Conservation (phyloP, 1,140 invertebrate genomes). For the Papilio polytes region DNA sequence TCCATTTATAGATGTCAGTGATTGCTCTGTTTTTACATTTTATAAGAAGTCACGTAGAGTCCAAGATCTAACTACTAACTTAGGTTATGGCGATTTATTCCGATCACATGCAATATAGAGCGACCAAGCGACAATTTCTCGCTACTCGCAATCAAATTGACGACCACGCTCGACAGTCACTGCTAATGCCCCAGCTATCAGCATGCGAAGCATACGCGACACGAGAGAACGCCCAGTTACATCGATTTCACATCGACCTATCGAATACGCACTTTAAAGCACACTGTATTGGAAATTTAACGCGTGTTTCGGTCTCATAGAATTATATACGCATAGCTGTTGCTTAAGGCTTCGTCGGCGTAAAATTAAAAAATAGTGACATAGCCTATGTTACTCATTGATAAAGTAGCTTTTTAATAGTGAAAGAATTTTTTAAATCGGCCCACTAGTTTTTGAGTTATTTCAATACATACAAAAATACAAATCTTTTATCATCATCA, state of each 20-base stretch:
- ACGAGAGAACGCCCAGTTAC: slow-evolving; percentile 56
- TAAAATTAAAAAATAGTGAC: too few relatives aligned
- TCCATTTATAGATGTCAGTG: too few relatives aligned
- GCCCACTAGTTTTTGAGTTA: too few relatives aligned
- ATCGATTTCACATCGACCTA: slow-evolving; percentile 59
- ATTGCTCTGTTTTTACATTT: too few relatives aligned
- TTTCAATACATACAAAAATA: too few relatives aligned
- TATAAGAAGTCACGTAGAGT: too few relatives aligned
- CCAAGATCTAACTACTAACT: not conserved
- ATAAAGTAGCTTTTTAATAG: too few relatives aligned
- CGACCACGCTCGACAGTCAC: slow-evolving; percentile 74
- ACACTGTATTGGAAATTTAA: slow-evolving; percentile 7
- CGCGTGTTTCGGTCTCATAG: not conserved
- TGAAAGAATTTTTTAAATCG: too few relatives aligned
- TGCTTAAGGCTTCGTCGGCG: too few relatives aligned
- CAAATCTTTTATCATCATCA: too few relatives aligned
- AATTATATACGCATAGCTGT: too few relatives aligned
- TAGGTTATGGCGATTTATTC: slow-evolving; percentile 54
- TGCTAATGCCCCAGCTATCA: slow-evolving; percentile 71
- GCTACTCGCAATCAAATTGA: slow-evolving; percentile 66
- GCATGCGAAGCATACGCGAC: slow-evolving; percentile 59
- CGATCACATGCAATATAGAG: slow-evolving; percentile 71
- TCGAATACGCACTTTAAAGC: slow-evolving; percentile 26
- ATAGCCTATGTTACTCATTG: too few relatives aligned
- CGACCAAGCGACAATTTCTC: slow-evolving; percentile 76